Evolutionary conservation across 2,888 invertebrate genomes (phyloP).

Genomic region (Apodemia zela): DNA sequence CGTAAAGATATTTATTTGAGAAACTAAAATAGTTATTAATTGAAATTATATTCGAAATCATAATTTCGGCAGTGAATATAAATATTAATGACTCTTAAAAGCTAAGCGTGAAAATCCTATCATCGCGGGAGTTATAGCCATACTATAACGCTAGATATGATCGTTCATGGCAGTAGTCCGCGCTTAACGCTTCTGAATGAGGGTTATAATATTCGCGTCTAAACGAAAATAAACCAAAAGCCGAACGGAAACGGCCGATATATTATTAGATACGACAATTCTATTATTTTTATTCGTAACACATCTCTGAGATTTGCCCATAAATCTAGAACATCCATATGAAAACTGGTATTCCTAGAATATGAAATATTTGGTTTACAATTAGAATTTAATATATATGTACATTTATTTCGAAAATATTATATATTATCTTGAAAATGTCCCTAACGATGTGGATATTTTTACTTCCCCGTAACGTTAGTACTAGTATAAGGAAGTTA

Average conservation of each 20-base stretch:
- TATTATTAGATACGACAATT: slow-evolving; percentile 80
- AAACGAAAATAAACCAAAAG: slow-evolving; percentile 74
- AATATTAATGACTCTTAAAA: too few species aligned
- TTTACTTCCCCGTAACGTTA: too few species aligned
- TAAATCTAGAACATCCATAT: slow-evolving; percentile 61
- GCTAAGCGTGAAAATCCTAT: too few species aligned
- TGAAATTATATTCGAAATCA: too few species aligned
- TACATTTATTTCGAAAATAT: too few species aligned
- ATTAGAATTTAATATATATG: background rate
- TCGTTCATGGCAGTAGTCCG: slow-evolving; percentile 37
- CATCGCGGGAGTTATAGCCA: slow-evolving; percentile 20
- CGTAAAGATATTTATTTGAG: too few species aligned
- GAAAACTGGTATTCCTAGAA: slow-evolving; percentile 59
- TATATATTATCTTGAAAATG: too few species aligned
- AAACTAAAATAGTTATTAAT: too few species aligned
- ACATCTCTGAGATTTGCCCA: slow-evolving; percentile 73
- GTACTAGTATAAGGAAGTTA: too few species aligned
- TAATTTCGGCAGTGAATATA: too few species aligned
- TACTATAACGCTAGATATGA: slow-evolving; percentile 34
- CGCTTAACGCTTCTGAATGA: slow-evolving; percentile 53
- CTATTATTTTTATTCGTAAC: slow-evolving; percentile 81
- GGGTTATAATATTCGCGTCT: slow-evolving; percentile 75
- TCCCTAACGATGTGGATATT: too few species aligned
- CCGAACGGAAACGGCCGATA: slow-evolving; percentile 74
- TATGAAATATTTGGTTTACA: slow-evolving; percentile 4